phyloP scores from a whole-genome alignment of 2,797 vertebrate species.

The Psittacula derbiana region DNA sequence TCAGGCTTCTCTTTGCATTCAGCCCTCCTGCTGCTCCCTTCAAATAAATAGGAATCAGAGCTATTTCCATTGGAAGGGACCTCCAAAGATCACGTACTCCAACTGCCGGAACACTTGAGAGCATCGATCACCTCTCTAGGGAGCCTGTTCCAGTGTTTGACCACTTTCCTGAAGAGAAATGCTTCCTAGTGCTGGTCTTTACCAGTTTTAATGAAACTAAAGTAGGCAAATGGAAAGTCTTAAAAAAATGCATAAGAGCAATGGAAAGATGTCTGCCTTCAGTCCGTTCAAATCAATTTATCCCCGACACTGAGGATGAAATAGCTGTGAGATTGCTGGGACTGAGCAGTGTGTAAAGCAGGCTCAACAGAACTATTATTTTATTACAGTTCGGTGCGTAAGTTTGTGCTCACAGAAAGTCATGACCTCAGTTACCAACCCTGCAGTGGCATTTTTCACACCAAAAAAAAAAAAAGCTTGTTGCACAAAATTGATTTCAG shows the following conservation, averaged over 20 bases:
- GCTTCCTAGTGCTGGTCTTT: neutral
- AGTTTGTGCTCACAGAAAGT: neutral
- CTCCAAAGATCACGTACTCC: neutral
- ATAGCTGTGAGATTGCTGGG: neutral
- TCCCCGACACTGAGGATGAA: accelerated
- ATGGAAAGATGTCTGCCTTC: neutral
- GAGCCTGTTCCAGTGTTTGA: neutral
- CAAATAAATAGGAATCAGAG: neutral
- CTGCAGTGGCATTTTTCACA: neutral
- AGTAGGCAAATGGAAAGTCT: neutral
- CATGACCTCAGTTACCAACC: neutral
- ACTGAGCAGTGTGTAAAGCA: neutral
- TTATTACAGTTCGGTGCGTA: neutral
- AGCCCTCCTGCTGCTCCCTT: neutral
- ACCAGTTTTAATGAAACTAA: neutral
- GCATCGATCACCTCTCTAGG: neutral
- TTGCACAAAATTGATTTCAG: neutral
- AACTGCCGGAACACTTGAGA: neutral
- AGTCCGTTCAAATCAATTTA: neutral
- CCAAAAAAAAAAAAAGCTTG: neutral
- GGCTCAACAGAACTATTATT: neutral
- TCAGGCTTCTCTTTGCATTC: neutral
- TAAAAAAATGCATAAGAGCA: neutral
- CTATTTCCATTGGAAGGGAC: neutral
- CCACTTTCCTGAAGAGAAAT: neutral